Conservation (phyloP, 92 coral and sea anemone genomes). For the Plumapathes pennacea region DNA sequence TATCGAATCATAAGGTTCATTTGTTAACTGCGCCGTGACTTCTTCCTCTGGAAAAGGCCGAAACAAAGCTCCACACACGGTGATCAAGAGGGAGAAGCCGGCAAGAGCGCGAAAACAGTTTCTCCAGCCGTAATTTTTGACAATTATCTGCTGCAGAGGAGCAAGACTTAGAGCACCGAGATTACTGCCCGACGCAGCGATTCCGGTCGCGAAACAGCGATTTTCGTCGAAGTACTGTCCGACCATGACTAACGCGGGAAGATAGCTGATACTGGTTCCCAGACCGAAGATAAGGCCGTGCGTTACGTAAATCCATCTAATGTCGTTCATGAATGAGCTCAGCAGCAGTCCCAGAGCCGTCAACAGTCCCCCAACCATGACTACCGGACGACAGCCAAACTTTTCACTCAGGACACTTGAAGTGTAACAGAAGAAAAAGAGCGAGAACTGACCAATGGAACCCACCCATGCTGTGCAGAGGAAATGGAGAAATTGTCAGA, state of each 20-base stretch:
- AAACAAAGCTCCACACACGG: constrained; percentile 80
- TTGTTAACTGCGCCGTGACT: not conserved
- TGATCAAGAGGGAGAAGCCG: constrained; percentile 63
- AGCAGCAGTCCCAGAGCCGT: constrained; percentile 79
- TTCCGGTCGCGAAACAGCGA: constrained; percentile 91
- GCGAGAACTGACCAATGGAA: constrained; percentile 86
- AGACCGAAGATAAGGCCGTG: constrained; percentile 89
- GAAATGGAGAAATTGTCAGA: too few relatives aligned
- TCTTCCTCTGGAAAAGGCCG: constrained; percentile 56
- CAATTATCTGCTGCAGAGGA: constrained; percentile 76
- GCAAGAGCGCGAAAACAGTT: constrained; percentile 83
- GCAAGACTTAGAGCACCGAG: constrained; percentile 88
- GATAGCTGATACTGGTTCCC: constrained; percentile 84
- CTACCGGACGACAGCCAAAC: constrained; percentile 80
- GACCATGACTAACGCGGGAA: constrained; percentile 93
- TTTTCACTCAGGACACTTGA: constrained; percentile 79
- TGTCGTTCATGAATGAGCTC: constrained; percentile 60
- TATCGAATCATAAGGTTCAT: not conserved
- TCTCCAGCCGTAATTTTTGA: constrained; percentile 79
- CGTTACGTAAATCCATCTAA: constrained; percentile 66
- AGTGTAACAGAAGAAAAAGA: constrained; percentile 80
- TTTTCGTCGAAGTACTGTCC: constrained; percentile 83
- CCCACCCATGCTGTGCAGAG: constrained; percentile 92
- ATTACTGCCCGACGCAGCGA: constrained; percentile 94
- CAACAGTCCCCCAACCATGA: constrained; percentile 74